These are phyloP conservation scores for Aurelia aurita complex sp. Pacific DNA, from an alignment of 30 jellyfish, hydroid and myxozoan species.

Conservation along the genomic window DNA sequence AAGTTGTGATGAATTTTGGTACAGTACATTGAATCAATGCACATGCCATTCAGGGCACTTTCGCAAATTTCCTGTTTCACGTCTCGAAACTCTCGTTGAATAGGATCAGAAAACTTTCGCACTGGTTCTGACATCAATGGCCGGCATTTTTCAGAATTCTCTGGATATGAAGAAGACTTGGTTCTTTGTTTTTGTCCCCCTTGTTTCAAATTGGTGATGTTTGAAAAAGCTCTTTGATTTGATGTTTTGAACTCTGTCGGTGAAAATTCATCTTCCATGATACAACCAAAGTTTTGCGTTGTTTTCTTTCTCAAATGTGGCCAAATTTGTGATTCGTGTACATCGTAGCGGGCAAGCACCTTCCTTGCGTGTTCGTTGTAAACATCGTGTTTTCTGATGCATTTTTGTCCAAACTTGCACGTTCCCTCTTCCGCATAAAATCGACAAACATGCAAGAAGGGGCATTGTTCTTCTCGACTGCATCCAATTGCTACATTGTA, in stretches of 20 bases:
- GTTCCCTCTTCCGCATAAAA: slow-evolving; percentile 88
- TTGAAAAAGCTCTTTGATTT: background rate
- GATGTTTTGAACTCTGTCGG: background rate
- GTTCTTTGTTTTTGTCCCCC: slow-evolving; percentile 8
- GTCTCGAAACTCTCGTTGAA: background rate
- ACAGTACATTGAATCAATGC: slow-evolving; percentile 12
- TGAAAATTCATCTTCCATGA: background rate
- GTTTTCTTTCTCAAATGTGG: slow-evolving; percentile 29
- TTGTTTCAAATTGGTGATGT: background rate
- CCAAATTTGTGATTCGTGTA: slow-evolving; percentile 41
- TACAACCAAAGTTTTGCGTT: background rate
- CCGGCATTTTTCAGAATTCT: background rate
- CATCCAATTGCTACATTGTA: slow-evolving; percentile 96
- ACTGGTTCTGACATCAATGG: background rate
- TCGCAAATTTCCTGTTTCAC: slow-evolving; percentile 17
- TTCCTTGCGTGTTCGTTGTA: slow-evolving; percentile 59
- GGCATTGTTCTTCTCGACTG: slow-evolving; percentile 85
- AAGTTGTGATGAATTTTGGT: slow-evolving; percentile 6
- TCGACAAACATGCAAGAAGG: slow-evolving; percentile 89
- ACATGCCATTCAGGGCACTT: background rate
- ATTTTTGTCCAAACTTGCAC: slow-evolving; percentile 90
- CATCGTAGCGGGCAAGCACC: slow-evolving; percentile 60
- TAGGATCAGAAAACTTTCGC: slow-evolving; percentile 40
- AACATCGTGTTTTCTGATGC: slow-evolving; percentile 88
- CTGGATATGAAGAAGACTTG: background rate